These are phyloP conservation scores for Solenopsis fugax DNA, from an alignment of 1,140 invertebrate species.

Conservation along the genomic window DNA sequence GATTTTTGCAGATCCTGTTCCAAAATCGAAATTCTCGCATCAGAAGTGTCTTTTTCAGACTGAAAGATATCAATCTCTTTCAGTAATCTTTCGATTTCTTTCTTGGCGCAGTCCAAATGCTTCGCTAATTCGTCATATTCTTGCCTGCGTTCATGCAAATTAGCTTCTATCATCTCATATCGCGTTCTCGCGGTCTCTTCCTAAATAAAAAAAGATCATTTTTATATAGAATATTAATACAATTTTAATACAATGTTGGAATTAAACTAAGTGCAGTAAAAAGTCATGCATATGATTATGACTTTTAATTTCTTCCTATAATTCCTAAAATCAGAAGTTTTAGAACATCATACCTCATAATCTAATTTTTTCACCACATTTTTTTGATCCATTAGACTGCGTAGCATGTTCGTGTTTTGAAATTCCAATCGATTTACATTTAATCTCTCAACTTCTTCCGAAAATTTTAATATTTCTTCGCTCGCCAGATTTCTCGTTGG, in stretches of 20 bases:
- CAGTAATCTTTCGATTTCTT: constrained; percentile 77
- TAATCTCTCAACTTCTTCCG: constrained; percentile 69
- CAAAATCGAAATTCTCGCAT: constrained; percentile 76
- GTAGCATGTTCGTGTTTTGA: constrained; percentile 71
- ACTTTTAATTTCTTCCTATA: neutral
- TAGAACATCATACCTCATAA: constrained; percentile 76
- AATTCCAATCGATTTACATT: constrained; percentile 61
- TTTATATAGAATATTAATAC: neutral
- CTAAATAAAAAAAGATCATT: constrained; percentile 63
- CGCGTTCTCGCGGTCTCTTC: constrained; percentile 62
- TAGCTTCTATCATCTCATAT: constrained; percentile 67
- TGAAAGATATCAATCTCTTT: constrained; percentile 80
- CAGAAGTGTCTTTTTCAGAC: constrained; percentile 77
- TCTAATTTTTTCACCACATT: constrained; percentile 75
- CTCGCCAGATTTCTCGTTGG: neutral
- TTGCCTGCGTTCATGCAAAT: constrained; percentile 58
- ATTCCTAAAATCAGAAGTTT: neutral
- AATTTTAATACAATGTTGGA: neutral
- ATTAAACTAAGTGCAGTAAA: neutral
- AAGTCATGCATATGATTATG: neutral
- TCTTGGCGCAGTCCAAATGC: constrained; percentile 76
- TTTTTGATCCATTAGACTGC: constrained; percentile 77
- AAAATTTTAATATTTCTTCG: constrained; percentile 58
- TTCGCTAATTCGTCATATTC: constrained; percentile 69
- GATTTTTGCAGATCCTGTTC: constrained; percentile 77